Conservation (phyloP, 2,888 invertebrate genomes). For the Andrena trimmerana region DNA sequence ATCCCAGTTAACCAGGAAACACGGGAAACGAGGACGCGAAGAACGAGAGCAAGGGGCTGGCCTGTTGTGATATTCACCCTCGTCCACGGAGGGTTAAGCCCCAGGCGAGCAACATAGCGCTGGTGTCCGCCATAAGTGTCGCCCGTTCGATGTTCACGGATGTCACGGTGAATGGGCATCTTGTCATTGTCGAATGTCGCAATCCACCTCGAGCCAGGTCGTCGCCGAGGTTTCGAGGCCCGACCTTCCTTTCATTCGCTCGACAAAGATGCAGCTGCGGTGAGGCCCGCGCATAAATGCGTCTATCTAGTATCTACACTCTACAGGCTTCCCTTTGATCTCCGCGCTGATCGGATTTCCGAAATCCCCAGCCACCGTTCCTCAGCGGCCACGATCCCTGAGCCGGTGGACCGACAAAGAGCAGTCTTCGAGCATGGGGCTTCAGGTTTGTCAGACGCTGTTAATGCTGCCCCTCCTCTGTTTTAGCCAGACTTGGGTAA, state of each 20-base stretch:
- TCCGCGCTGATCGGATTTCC: slow-evolving; percentile 43
- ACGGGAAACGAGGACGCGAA: neutral
- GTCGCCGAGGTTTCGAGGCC: slow-evolving; percentile 63
- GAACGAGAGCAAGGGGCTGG: neutral
- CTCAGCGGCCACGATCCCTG: neutral
- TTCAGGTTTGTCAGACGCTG: neutral
- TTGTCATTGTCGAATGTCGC: slow-evolving; percentile 70
- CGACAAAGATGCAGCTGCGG: slow-evolving; percentile 48
- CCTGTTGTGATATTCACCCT: neutral
- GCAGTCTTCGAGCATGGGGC: neutral
- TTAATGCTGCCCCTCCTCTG: too few relatives aligned
- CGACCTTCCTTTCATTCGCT: slow-evolving; percentile 34
- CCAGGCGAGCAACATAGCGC: neutral
- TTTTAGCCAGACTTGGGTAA: too few relatives aligned
- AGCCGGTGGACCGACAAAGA: neutral
- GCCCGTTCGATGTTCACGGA: slow-evolving; percentile 54
- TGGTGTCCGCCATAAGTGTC: slow-evolving; percentile 30
- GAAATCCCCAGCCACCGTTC: slow-evolving; percentile 27
- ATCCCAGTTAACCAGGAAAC: slow-evolving; percentile 26
- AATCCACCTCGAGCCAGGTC: slow-evolving; percentile 78
- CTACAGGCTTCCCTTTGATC: slow-evolving; percentile 32
- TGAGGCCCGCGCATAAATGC: slow-evolving; percentile 31
- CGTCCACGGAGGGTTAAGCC: neutral
- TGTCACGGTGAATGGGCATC: slow-evolving; percentile 78
- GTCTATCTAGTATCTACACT: neutral